Percentiles rank a stretch among this genome's conserved stretches.
These are phyloP conservation scores for Andrena cerasifolii DNA, from an alignment of 1,140 invertebrate genomes.

Conservation along the genomic window DNA sequence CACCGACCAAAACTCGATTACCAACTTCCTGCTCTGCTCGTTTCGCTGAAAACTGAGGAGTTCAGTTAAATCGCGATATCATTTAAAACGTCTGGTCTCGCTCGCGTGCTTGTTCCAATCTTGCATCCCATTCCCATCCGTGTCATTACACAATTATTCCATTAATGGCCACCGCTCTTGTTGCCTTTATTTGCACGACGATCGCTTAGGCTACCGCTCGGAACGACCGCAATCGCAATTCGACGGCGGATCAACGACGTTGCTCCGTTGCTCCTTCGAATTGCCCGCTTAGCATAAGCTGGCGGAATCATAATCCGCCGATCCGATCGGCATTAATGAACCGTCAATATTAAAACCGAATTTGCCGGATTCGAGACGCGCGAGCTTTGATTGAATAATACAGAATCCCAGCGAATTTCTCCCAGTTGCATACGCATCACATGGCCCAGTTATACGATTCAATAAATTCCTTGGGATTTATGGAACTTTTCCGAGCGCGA, in stretches of 20 bases:
- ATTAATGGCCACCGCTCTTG: not conserved
- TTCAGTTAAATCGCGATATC: too few relatives aligned
- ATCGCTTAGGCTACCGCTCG: too few relatives aligned
- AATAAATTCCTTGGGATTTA: slow-evolving; percentile 23
- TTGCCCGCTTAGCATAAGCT: not conserved
- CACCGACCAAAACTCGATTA: too few relatives aligned
- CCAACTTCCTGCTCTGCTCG: too few relatives aligned
- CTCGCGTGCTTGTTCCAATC: not conserved
- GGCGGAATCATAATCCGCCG: not conserved
- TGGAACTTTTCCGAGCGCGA: not conserved
- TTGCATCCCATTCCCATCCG: not conserved
- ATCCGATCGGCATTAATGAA: not conserved
- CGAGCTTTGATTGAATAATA: not conserved
- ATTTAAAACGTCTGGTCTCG: not conserved
- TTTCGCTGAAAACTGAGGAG: not conserved
- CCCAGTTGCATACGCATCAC: not conserved
- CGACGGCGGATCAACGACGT: too few relatives aligned
- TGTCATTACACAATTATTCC: not conserved
- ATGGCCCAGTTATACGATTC: slow-evolving; percentile 5
- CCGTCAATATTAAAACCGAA: slow-evolving; percentile 16
- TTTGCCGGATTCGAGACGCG: slow-evolving; percentile 2
- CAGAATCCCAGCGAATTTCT: not conserved
- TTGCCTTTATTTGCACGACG: not conserved
- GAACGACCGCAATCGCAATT: not conserved
- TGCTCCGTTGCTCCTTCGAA: not conserved